A percentile compares a stretch with the other conserved stretches of the same genome.
phyloP scores from a whole-genome alignment of 2,797 vertebrate species.

The Antrozous pallidus region DNA sequence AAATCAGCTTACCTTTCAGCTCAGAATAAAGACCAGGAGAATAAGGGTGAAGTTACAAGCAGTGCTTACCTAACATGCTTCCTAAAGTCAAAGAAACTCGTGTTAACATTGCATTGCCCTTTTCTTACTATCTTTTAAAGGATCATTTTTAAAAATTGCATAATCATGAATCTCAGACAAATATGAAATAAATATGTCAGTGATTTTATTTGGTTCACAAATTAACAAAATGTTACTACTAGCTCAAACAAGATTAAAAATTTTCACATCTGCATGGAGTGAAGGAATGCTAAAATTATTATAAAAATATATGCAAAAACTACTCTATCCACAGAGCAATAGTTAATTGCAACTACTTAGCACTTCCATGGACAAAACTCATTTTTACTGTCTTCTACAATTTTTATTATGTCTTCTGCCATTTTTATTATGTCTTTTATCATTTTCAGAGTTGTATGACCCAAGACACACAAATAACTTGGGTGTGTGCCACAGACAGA shows the following conservation, averaged over 20 bases:
- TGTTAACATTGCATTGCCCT: neutral
- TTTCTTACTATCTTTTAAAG: neutral
- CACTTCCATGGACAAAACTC: neutral
- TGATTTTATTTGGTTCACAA: neutral
- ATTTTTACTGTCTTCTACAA: conserved; percentile 6
- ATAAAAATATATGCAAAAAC: neutral
- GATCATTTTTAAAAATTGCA: neutral
- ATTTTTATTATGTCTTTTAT: neutral
- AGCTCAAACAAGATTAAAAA: neutral
- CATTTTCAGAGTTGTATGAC: neutral
- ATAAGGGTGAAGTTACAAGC: neutral
- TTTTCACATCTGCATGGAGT: neutral
- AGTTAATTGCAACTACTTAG: neutral
- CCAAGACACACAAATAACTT: neutral
- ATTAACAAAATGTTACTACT: neutral
- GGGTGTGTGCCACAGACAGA: neutral
- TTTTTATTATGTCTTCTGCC: neutral
- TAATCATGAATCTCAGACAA: neutral
- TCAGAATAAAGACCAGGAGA: neutral
- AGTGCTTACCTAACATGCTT: neutral
- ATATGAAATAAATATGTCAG: neutral
- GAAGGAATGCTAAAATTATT: neutral
- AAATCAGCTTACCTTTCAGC: neutral
- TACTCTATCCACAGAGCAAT: neutral
- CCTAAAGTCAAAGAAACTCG: neutral